A percentile compares a stretch with the other conserved stretches of the same genome.
Evolutionary conservation across 2,113 vertebrate genomes (phyloP).

Genomic region (Ameiurus melas): DNA sequence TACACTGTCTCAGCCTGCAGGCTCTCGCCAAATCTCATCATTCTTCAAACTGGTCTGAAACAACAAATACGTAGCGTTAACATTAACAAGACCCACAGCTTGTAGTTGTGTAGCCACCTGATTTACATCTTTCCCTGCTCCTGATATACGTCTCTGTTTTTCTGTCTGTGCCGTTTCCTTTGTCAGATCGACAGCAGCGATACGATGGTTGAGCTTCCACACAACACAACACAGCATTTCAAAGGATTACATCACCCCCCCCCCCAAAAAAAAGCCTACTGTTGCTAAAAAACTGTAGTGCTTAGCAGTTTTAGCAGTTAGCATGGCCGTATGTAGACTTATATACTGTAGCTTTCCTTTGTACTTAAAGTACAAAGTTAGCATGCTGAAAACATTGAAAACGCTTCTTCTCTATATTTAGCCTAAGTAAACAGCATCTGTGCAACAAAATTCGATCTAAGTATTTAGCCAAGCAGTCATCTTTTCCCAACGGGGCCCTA

Average conservation of each 20-base stretch:
- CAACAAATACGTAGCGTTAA: conserved; percentile 32
- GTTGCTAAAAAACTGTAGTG: not conserved
- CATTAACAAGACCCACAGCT: conserved; percentile 19
- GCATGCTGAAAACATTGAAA: not conserved
- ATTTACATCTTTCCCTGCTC: conserved; percentile 1
- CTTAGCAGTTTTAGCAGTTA: not conserved
- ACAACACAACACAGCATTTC: not conserved
- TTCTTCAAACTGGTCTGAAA: conserved; percentile 36
- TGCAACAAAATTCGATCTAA: not conserved
- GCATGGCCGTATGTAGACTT: not conserved
- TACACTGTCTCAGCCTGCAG: not conserved
- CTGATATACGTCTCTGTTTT: conserved; percentile 22
- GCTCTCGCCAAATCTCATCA: conserved; percentile 9
- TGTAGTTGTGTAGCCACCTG: not conserved
- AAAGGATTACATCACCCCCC: not conserved
- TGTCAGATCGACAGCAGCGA: conserved; percentile 22
- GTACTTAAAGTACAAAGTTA: not conserved
- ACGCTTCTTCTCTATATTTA: not conserved
- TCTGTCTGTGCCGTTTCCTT: not conserved
- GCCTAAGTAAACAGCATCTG: not conserved
- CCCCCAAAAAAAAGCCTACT: not conserved
- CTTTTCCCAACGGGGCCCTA: conserved; percentile 20
- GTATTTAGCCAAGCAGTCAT: conserved; percentile 4
- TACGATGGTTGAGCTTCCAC: conserved; percentile 33
- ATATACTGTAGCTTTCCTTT: not conserved